Evolutionary conservation across 1,140 invertebrate genomes (phyloP).

Genomic region (Brachionus koreanus): DNA sequence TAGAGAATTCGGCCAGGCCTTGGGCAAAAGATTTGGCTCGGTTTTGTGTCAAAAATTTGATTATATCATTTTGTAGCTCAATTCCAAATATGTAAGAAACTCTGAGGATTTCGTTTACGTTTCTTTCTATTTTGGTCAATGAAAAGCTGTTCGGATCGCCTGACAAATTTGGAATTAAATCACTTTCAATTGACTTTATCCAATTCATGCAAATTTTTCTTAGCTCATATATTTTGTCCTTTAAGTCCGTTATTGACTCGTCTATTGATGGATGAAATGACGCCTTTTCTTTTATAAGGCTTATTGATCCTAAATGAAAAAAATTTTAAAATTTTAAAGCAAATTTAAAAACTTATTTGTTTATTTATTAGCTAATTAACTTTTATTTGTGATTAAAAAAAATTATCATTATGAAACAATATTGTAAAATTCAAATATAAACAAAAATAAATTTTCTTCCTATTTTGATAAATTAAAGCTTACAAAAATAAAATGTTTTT

Average conservation of each 20-base stretch:
- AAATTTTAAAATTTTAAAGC: not conserved
- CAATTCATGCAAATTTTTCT: not conserved
- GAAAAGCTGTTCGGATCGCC: not conserved
- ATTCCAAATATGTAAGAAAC: conserved; percentile 19
- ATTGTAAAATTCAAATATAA: no score
- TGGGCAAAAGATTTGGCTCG: not conserved
- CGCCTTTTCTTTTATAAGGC: conserved; percentile 18
- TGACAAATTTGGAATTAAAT: not conserved
- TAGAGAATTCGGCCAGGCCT: not conserved
- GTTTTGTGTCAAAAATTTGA: conserved; percentile 26
- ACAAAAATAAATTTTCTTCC: no score
- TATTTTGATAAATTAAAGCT: no score
- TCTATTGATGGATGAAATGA: conserved; percentile 37
- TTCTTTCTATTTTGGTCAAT: not conserved
- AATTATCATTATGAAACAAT: no score
- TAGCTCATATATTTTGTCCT: conserved; percentile 21
- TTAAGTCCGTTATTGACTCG: not conserved
- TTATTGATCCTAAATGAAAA: not conserved
- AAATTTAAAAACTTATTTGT: no score
- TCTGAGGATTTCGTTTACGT: conserved; percentile 12
- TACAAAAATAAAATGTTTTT: no score
- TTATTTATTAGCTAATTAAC: no score
- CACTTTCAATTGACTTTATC: conserved; percentile 13
- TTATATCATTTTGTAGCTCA: conserved; percentile 3
- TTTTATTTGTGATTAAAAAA: no score